Evolutionary conservation across 2,113 vertebrate species (phyloP).

Genomic region (Rhinoderma darwinii): DNA sequence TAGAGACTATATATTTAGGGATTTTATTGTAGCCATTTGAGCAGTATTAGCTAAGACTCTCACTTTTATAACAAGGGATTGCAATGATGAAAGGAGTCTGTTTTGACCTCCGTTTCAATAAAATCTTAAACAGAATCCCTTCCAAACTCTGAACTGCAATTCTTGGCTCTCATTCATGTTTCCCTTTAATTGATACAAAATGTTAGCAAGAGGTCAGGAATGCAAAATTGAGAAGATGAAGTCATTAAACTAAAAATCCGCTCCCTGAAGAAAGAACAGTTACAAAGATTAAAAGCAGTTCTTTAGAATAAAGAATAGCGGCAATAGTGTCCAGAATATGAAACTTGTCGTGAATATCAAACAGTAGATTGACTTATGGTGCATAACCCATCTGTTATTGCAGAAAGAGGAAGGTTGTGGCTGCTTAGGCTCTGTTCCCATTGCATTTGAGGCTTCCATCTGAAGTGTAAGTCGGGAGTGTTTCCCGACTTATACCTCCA

Average conservation of each 20-base stretch:
- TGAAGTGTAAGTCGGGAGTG: too few relatives aligned
- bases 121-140: slow-evolving; percentile 45
- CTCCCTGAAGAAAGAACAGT: slow-evolving; percentile 15
- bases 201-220: slow-evolving; percentile 19
- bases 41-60: neutral
- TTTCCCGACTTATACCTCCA: too few relatives aligned
- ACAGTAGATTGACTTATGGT: neutral
- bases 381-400: neutral
- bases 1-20: neutral
- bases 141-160: slow-evolving; percentile 17
- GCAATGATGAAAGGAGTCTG: slow-evolving; percentile 39
- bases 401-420: neutral
- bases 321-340: neutral
- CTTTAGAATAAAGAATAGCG: neutral
- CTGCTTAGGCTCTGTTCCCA: too few relatives aligned
- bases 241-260: neutral
- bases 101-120: slow-evolving; percentile 12
- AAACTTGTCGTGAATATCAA: neutral
- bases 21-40: neutral
- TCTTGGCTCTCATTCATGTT: slow-evolving; percentile 15
- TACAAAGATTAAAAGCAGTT: neutral
- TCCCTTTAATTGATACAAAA: slow-evolving; percentile 53
- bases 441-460: too few relatives aligned
- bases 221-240: slow-evolving; percentile 15
- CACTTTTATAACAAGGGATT: slow-evolving; percentile 6